Evolutionary conservation across 2,888 invertebrate genomes (phyloP).

Genomic region (Drosophila atroscutellata): DNA sequence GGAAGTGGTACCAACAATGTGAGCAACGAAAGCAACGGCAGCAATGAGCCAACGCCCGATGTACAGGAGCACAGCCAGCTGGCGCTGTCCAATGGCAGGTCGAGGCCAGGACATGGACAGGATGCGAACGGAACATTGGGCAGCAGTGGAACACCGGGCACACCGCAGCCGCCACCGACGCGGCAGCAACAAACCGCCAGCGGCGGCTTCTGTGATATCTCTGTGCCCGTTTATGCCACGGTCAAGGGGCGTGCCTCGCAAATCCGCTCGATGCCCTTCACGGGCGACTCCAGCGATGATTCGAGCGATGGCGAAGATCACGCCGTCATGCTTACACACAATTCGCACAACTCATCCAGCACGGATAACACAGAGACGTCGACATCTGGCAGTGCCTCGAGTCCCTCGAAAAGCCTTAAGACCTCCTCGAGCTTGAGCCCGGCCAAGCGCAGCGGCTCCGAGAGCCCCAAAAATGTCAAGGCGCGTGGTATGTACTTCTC

Average conservation of each 20-base stretch:
- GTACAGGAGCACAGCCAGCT: constrained; percentile 55
- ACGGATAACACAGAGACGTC: constrained; percentile 87
- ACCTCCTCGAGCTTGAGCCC: constrained; percentile 94
- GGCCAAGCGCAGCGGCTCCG: constrained; percentile 93
- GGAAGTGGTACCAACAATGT: constrained; percentile 35
- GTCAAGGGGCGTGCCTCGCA: constrained; percentile 98
- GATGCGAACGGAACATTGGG: constrained; percentile 81
- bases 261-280: constrained; percentile 97
- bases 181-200: constrained; percentile 86
- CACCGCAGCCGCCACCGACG: constrained; percentile 82
- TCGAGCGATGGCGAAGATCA: constrained; percentile 95
- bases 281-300: constrained; percentile 97
- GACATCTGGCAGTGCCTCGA: constrained; percentile 89
- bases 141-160: constrained; percentile 73
- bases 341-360: constrained; percentile 85
- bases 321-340: constrained; percentile 85
- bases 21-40: constrained; percentile 52
- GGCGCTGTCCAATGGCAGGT: constrained; percentile 71
- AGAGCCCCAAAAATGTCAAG: constrained; percentile 90
- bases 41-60: constrained; percentile 60
- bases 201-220: constrained; percentile 95
- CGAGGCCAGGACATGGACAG: constrained; percentile 40
- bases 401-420: constrained; percentile 94
- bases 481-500: constrained; percentile 88
- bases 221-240: constrained; percentile 97